Evolutionary conservation across 2,113 vertebrate genomes (phyloP).

Genomic region (Oryctolagus cuniculus): mOryCun1.1 NC_091439.1:17803501-17804000

Average conservation of each 20-base stretch:
- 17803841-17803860: slow-evolving; percentile 88
- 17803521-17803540: slow-evolving; percentile 92
- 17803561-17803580: slow-evolving; percentile 99
- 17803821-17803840: slow-evolving; percentile 89
- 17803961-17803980: slow-evolving; percentile 92
- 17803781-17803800: slow-evolving; percentile 89
- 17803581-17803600: slow-evolving; percentile 99
- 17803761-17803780: slow-evolving; percentile 93
- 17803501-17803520: slow-evolving; percentile 89
- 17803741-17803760: slow-evolving; percentile 97
- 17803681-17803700: slow-evolving; percentile 98
- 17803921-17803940: slow-evolving; percentile 89
- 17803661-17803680: slow-evolving; percentile 99
- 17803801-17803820: slow-evolving; percentile 90
- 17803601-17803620: slow-evolving; percentile 99
- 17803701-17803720: slow-evolving; percentile 99
- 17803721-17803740: slow-evolving; percentile 99
- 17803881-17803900: slow-evolving; percentile 91
- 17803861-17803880: slow-evolving; percentile 91
- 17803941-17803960: slow-evolving; percentile 90
- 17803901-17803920: slow-evolving; percentile 89
- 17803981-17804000: slow-evolving; percentile 90
- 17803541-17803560: slow-evolving; percentile 97
- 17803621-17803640: slow-evolving; percentile 96
- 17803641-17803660: slow-evolving; percentile 99